phyloP scores from a whole-genome alignment of 2,113 vertebrate species.

The Bungarus multicinctus region DNA sequence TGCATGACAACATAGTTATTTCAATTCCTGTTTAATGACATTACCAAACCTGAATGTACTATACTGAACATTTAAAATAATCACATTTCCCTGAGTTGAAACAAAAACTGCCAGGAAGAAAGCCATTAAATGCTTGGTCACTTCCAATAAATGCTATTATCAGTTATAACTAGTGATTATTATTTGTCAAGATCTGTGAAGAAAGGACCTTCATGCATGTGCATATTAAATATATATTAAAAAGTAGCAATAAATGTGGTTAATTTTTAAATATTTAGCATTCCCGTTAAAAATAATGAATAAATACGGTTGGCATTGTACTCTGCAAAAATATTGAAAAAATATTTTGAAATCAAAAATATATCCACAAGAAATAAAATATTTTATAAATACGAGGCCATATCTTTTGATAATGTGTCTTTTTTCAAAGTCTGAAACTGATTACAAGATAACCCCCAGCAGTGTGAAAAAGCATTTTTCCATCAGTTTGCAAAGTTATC shows the following conservation, averaged over 20 bases:
- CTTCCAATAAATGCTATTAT: conserved; percentile 59
- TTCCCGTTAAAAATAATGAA: conserved; percentile 32
- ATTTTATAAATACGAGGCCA: conserved; percentile 11
- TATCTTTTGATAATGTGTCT: not conserved
- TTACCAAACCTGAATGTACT: conserved; percentile 62
- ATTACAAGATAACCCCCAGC: not conserved
- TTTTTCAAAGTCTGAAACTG: not conserved
- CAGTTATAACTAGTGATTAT: conserved; percentile 57
- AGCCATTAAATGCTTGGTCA: conserved; percentile 62
- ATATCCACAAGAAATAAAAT: not conserved
- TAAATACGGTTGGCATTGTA: not conserved
- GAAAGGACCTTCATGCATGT: conserved; percentile 11
- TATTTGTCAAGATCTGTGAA: conserved; percentile 55
- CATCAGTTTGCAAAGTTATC: not conserved
- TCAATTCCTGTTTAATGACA: conserved; percentile 65
- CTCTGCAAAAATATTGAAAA: conserved; percentile 3
- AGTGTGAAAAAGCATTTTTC: not conserved
- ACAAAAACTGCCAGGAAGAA: conserved; percentile 48
- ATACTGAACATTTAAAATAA: conserved; percentile 53
- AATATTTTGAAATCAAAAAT: conserved; percentile 38
- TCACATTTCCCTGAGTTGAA: conserved; percentile 56
- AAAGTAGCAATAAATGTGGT: conserved; percentile 35
- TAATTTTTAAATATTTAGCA: conserved; percentile 53
- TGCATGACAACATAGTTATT: conserved; percentile 50
- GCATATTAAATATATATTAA: conserved; percentile 37